Percentiles rank a stretch among this genome's conserved stretches.
Conservation (phyloP, 2,888 invertebrate genomes). For the Acleris literana region DNA sequence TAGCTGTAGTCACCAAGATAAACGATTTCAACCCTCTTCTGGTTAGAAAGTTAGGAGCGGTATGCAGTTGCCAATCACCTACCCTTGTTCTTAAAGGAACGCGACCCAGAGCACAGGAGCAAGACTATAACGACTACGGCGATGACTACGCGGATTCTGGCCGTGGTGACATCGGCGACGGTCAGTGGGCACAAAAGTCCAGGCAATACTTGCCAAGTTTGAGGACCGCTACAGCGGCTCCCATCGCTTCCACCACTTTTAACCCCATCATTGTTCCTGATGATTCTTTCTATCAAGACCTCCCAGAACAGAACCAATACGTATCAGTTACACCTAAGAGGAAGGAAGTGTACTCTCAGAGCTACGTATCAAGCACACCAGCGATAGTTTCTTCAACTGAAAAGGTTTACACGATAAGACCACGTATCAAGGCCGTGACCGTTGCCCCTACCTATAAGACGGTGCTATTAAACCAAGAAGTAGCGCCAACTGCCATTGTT, state of each 20-base stretch:
- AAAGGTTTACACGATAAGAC: constrained; percentile 60
- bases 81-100: constrained; percentile 78
- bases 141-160: constrained; percentile 57
- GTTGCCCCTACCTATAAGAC: constrained; percentile 74
- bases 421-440: constrained; percentile 69
- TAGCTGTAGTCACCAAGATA: constrained; percentile 86
- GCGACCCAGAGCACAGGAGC: constrained; percentile 61
- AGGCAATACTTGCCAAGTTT: constrained; percentile 48
- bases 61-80: constrained; percentile 87
- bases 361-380: constrained; percentile 64
- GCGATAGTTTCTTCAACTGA: constrained; percentile 59
- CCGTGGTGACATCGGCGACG: constrained; percentile 61
- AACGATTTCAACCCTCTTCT: constrained; percentile 89
- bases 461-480: constrained; percentile 65
- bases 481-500: constrained; percentile 51
- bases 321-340: constrained; percentile 57
- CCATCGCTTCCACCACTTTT: constrained; percentile 66
- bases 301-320: constrained; percentile 61
- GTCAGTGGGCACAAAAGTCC: constrained; percentile 60
- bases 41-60: constrained; percentile 88
- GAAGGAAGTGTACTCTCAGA: constrained; percentile 53
- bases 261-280: constrained; percentile 80
- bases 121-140: constrained; percentile 60
- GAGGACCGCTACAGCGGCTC: constrained; percentile 55
- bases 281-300: constrained; percentile 76